Base-by-base conservation (phyloP, 2,888 invertebrate genomes). In the Ctena decussata region DNA sequence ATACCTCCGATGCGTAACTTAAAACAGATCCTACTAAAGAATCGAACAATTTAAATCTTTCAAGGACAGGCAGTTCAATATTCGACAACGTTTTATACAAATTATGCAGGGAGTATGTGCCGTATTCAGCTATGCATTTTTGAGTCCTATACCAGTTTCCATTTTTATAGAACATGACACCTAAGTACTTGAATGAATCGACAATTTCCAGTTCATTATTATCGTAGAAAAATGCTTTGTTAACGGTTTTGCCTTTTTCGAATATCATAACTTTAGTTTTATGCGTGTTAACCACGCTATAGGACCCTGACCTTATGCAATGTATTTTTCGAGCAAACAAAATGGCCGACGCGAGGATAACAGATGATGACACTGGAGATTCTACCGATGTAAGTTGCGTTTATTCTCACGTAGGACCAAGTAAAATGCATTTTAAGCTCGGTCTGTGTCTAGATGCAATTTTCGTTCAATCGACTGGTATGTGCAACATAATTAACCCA, bases 251-350 rank as follows among this genome's bases (percentile, higher is more conserved):
- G 3, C 65, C 76, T 39, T 37, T 53, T 15, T 32, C 39, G 35
- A 76, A 76, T 39, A 39, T 24, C 35, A 72, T 46, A 44, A 72
- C 30, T 41, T 72, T 72, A n/a, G 27, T 18, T 44, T 72, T 39
- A 21, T 44, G 21, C 11, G n/a, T 57, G 57, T 76, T 76, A n/a
- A 76, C 53, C n/a, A n/a, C n/a, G n/a, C n/a, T n/a, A n/a, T n/a
- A n/a, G n/a, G n/a, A n/a, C n/a, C n/a, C n/a, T n/a, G n/a, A n/a
- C n/a, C n/a, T n/a, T n/a, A n/a, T n/a, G n/a, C n/a, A n/a, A n/a
- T n/a, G n/a, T n/a, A n/a, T n/a, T n/a, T n/a, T n/a, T n/a, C n/a
- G n/a, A n/a, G n/a, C n/a, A n/a, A n/a, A n/a, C n/a, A n/a, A n/a
- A n/a, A n/a, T n/a, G n/a, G n/a, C n/a, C n/a, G n/a, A n/a, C n/a